Percentiles rank a stretch among this genome's conserved stretches.
These are phyloP conservation scores for Pseudochaenichthys georgianus DNA, from an alignment of 2,797 vertebrate species.

Conservation along the genomic window DNA sequence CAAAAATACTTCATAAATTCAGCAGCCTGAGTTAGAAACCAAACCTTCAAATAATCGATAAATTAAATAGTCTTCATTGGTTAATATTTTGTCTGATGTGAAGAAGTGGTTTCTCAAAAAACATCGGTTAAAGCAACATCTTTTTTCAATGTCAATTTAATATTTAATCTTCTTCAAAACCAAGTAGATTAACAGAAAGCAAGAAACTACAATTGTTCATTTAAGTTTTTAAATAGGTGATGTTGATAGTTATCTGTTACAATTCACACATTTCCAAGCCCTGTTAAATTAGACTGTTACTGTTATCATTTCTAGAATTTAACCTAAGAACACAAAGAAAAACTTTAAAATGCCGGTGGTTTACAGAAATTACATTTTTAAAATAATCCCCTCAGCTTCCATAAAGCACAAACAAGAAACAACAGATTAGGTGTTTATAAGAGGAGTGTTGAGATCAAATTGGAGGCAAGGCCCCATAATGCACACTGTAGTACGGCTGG, in stretches of 20 bases:
- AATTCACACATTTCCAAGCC: not conserved
- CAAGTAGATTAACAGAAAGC: too few species aligned
- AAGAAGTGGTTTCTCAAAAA: not conserved
- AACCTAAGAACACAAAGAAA: too few species aligned
- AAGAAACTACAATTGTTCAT: too few species aligned
- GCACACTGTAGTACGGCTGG: slow-evolving; percentile 56
- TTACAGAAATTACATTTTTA: not conserved
- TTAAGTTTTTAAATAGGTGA: not conserved
- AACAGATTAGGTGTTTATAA: slow-evolving; percentile 7
- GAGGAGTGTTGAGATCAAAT: slow-evolving; percentile 40
- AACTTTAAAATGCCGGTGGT: not conserved
- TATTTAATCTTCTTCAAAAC: too few species aligned
- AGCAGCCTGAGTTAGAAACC: not conserved
- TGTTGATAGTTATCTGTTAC: not conserved
- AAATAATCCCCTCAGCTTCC: not conserved
- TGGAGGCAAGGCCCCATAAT: slow-evolving; percentile 63
- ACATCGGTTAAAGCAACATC: not conserved
- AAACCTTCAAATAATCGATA: not conserved
- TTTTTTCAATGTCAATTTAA: not conserved
- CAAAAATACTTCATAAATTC: not conserved
- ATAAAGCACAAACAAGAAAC: not conserved
- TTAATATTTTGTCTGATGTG: too few species aligned
- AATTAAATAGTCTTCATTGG: too few species aligned
- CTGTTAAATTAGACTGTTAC: not conserved
- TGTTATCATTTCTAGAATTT: not conserved